phyloP scores from a whole-genome alignment of 2,888 invertebrate species.

The Tridacna crocea region DNA sequence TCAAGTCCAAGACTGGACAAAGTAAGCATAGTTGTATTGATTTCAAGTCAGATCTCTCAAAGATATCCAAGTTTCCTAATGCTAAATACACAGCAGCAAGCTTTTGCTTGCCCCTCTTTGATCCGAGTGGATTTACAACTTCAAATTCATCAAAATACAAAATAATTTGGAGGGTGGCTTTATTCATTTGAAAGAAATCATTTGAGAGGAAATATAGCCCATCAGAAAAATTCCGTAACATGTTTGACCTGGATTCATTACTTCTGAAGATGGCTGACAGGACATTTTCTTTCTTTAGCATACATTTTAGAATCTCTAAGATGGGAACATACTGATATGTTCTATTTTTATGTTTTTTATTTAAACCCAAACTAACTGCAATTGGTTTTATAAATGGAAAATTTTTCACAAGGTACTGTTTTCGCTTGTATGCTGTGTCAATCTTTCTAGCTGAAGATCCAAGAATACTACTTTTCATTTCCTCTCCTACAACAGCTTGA shows the following conservation, averaged over 20 bases:
- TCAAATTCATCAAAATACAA: constrained; percentile 1
- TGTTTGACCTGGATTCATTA: no score
- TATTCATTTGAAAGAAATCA: neutral
- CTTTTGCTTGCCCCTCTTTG: constrained; percentile 1
- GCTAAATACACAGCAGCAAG: constrained; percentile 1
- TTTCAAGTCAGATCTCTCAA: constrained; percentile 8
- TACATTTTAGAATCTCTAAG: neutral
- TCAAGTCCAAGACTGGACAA: constrained; percentile 11
- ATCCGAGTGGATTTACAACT: neutral
- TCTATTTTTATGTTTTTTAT: constrained; percentile 1
- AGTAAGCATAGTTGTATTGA: neutral
- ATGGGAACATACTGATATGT: constrained; percentile 4
- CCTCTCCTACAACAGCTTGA: neutral
- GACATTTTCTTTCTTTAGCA: neutral
- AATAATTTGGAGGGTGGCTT: neutral
- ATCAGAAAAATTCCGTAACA: neutral
- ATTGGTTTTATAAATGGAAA: constrained; percentile 2
- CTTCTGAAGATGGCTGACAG: no score
- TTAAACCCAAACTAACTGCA: neutral
- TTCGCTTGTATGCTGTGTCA: constrained; percentile 11
- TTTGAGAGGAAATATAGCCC: neutral
- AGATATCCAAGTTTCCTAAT: neutral
- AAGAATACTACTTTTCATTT: neutral
- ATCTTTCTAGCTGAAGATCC: neutral
- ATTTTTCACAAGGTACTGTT: neutral